Conservation (phyloP, 1,140 invertebrate species). For the Diploscapter pachys region DNA sequence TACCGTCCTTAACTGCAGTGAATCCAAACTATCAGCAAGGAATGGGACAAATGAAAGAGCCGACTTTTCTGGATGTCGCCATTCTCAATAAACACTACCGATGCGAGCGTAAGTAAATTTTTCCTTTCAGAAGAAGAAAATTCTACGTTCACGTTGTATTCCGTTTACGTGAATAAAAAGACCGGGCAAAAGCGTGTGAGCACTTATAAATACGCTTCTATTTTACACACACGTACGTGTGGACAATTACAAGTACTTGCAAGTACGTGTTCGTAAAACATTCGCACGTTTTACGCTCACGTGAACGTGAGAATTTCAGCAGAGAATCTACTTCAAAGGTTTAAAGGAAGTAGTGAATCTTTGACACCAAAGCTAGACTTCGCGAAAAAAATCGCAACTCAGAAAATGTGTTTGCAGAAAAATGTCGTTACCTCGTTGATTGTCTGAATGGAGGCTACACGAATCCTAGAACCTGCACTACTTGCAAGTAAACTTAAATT, state of each 20-base stretch:
- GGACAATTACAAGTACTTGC: too few relatives aligned
- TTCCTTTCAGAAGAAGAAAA: not conserved
- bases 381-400: not conserved
- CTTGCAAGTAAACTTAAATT: constrained; percentile 15
- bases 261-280: too few relatives aligned
- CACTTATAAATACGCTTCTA: not conserved
- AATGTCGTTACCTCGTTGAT: constrained; percentile 9
- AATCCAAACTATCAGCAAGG: constrained; percentile 32
- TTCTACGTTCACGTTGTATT: not conserved
- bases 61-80: constrained; percentile 29
- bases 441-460: constrained; percentile 31
- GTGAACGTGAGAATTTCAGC: not conserved
- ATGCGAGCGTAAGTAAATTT: constrained; percentile 13
- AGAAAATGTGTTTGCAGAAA: constrained; percentile 8
- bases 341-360: not conserved
- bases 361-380: not conserved
- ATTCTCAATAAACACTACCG: constrained; percentile 31
- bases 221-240: too few relatives aligned
- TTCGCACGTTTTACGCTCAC: not conserved
- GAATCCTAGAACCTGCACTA: constrained; percentile 23
- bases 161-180: not conserved
- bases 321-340: not conserved
- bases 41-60: constrained; percentile 31
- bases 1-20: constrained; percentile 21
- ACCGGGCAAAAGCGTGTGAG: not conserved